Evolutionary conservation across 2,113 vertebrate genomes (phyloP).

Genomic region (Mormyrus iriodes): DNA sequence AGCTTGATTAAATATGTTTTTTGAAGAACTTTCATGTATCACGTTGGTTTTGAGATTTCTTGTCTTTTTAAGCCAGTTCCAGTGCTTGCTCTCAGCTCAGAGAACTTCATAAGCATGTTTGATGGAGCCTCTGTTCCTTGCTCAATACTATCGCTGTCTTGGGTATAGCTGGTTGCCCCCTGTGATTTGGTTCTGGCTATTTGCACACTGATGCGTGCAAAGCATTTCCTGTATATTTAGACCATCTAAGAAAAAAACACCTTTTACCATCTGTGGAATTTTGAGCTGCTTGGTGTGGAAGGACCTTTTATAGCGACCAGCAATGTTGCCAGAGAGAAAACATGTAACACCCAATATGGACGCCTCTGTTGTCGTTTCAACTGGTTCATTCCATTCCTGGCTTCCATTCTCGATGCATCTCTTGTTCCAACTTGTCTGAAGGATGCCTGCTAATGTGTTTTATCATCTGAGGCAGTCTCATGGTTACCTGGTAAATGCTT

Average conservation of each 20-base stretch:
- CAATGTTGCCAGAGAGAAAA: neutral
- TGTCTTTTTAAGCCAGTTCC: neutral
- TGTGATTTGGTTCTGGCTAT: neutral
- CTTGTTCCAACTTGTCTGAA: neutral
- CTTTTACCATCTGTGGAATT: neutral
- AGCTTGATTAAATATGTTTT: constrained; percentile 17
- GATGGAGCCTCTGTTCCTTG: neutral
- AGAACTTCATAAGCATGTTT: neutral
- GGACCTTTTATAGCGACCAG: neutral
- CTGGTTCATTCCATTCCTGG: neutral
- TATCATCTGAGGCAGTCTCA: neutral
- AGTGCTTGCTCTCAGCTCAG: constrained; percentile 9
- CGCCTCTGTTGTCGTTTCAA: neutral
- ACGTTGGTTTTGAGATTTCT: neutral
- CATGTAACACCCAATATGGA: neutral
- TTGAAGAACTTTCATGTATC: constrained; percentile 5
- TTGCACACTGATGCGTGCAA: neutral
- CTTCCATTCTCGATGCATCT: neutral
- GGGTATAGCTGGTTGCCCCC: constrained; percentile 5
- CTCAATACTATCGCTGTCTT: neutral
- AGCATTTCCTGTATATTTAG: neutral
- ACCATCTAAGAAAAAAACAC: neutral
- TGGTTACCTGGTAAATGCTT: neutral
- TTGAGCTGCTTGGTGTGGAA: neutral
- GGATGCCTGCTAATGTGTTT: neutral